These are phyloP conservation scores for Radopholus similis DNA, from an alignment of 1,140 invertebrate genomes.

Conservation along the genomic window DNA sequence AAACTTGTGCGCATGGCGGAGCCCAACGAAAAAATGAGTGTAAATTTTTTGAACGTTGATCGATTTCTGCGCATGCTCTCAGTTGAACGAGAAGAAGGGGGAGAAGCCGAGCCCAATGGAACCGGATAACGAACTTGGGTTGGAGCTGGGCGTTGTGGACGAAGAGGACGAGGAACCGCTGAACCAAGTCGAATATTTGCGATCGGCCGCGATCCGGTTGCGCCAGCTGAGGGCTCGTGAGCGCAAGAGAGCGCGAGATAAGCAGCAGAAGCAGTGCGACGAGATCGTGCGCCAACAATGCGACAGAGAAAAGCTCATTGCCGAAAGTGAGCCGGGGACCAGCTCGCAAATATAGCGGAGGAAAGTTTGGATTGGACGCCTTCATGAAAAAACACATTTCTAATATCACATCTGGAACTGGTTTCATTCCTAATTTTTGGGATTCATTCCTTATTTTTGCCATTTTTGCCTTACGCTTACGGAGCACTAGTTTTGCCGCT, in stretches of 20 bases:
- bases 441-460: too few relatives aligned
- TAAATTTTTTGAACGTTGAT: not conserved
- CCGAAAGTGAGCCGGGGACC: too few relatives aligned
- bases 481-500: too few relatives aligned
- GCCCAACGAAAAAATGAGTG: conserved; percentile 5
- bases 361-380: too few relatives aligned
- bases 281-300: too few relatives aligned
- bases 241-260: not conserved
- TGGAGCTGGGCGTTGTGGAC: not conserved
- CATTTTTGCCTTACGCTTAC: too few relatives aligned
- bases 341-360: too few relatives aligned
- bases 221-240: not conserved
- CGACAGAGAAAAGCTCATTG: too few relatives aligned
- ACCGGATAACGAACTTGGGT: not conserved
- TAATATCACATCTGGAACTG: too few relatives aligned
- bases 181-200: not conserved
- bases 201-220: not conserved
- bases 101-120: too few relatives aligned
- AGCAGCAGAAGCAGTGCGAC: not conserved
- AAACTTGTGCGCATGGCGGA: conserved; percentile 3
- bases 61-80: not conserved
- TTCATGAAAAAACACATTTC: too few relatives aligned
- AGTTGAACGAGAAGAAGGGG: not conserved
- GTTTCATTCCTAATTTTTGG: too few relatives aligned
- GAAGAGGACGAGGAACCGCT: not conserved